phyloP scores from a whole-genome alignment of 2,797 vertebrate genomes.

The Morelia viridis region DNA sequence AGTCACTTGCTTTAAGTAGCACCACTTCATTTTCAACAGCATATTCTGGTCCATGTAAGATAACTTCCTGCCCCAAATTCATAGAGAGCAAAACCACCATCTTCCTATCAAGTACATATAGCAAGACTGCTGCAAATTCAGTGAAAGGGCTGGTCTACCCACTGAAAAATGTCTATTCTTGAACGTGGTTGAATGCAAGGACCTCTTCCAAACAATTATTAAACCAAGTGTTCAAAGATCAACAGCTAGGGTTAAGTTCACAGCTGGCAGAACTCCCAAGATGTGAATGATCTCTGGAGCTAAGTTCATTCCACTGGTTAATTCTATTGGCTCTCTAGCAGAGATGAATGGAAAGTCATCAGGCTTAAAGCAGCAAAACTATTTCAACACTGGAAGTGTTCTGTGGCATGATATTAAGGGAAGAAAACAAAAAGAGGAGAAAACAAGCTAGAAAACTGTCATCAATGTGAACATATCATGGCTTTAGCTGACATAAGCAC shows the following conservation, averaged over 20 bases:
- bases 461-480: background rate
- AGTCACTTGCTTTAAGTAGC: background rate
- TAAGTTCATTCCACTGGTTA: background rate
- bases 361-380: slow-evolving; percentile 3
- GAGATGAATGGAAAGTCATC: background rate
- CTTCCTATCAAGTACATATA: background rate
- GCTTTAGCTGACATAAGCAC: slow-evolving; percentile 1
- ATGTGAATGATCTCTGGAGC: background rate
- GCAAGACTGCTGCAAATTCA: background rate
- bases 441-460: slow-evolving; percentile 1
- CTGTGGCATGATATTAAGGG: background rate
- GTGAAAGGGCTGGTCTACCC: background rate
- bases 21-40: background rate
- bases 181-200: slow-evolving; percentile 1
- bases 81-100: background rate
- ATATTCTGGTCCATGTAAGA: background rate
- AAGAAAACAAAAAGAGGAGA: background rate
- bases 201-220: background rate
- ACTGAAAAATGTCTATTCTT: background rate
- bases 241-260: background rate
- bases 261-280: slow-evolving; percentile 8
- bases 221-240: background rate
- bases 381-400: background rate
- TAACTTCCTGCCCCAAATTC: background rate
- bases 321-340: background rate